These are phyloP conservation scores for Acanthosepion lycidas DNA, from an alignment of 2,888 invertebrate genomes.

Conservation along the genomic window DNA sequence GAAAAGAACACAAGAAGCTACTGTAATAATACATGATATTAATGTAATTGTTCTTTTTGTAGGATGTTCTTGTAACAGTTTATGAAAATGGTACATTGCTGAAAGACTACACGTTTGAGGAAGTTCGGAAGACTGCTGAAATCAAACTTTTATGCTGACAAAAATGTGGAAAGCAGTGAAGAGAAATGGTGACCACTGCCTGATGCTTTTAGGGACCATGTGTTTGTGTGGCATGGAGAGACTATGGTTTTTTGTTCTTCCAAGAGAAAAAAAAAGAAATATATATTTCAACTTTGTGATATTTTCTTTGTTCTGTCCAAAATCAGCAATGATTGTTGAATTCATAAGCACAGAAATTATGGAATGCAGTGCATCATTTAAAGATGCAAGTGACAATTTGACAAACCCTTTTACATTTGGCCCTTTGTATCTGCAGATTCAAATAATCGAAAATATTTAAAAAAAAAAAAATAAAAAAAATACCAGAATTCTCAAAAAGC, in stretches of 20 bases:
- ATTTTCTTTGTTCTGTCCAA: background rate
- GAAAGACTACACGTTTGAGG: conserved; percentile 75
- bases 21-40: no score
- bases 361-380: no score
- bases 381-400: no score
- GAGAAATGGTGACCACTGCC: background rate
- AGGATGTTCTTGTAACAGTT: conserved; percentile 76
- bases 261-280: background rate
- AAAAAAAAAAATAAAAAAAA: no score
- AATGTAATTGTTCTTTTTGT: conserved; percentile 45
- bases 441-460: no score
- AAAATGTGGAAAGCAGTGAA: background rate
- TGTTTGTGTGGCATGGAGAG: background rate
- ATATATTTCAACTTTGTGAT: background rate
- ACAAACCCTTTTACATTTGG: no score
- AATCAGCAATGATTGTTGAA: background rate
- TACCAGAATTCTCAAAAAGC: no score
- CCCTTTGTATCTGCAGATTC: no score
- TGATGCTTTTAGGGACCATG: background rate
- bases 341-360: no score
- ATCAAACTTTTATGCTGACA: conserved; percentile 59
- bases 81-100: conserved; percentile 76
- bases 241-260: background rate
- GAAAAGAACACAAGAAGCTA: no score
- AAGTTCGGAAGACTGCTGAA: conserved; percentile 75